Base-by-base conservation (phyloP, 2,113 vertebrate genomes). In the Urocitellus parryii region DNA sequence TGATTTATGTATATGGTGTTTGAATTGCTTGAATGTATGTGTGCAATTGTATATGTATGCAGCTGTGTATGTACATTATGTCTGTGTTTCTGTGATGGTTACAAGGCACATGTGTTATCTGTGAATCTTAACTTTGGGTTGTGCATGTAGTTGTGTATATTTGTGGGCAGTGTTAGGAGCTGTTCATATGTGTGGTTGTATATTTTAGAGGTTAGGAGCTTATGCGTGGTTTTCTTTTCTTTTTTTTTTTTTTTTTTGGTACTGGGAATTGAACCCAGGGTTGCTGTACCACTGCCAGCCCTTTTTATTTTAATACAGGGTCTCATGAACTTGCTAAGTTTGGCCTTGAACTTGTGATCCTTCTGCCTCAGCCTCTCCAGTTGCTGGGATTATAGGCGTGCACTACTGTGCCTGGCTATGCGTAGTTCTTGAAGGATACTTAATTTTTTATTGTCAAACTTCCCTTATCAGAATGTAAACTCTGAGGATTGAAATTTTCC, bases 361-460 rank as follows among this genome's bases (percentile, higher is more conserved):
- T 51, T 34, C 34, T 76, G 70, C 34, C 80, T 92, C 25, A 12
- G 70, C 42, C 73, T 74, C 27, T 68, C 39, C 12, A 22, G 16
- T 22, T 37, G 37, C 42, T 61, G 32, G 53, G 53, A 48, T 39
- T 81, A 72, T 4, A 81, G 51, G 37, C 5, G 0, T 39, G 56
- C 4, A 4, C 42, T 34, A 61, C 37, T 2, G 18, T 7, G 25
- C 24, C n/a, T 9, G 8, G 1, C 70, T 24, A 48, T 37, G 34
- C 17, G 85, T 94, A 42, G 27, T n/a, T 87, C 83, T 92, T 83
- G 39, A 77, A 86, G 51, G 51, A 53, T 53, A 53, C 14, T 53
- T 45, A 63, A 24, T 96, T 58, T 90, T 80, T 94, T 91, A 48
- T 48, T 88, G 84, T 83, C 76, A 81, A 70, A 93, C 76, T 92